Evolutionary conservation across 2,888 invertebrate species (phyloP), one percentile per base, ranked within the genome.

Genomic region (Perizoma flavofasciatum): DNA sequence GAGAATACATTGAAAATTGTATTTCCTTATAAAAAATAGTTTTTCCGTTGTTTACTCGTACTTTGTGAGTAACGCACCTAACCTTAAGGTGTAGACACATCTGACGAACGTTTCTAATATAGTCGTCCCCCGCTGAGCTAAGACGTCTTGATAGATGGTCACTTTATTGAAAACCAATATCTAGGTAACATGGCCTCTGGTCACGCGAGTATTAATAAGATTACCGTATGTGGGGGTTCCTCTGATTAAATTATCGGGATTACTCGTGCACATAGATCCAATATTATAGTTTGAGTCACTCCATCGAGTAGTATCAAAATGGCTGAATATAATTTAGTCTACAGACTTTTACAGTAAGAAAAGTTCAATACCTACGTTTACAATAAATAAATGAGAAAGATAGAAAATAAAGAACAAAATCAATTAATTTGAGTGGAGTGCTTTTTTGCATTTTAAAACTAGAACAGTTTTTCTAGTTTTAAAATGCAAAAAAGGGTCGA

Each of bases 101-200:
- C 84, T 86, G 87, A 88, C 84, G 83, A 82, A 85, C 88, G 87
- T 85, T 84, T 90, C 88, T 90, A 90, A 92, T 92, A 92, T 87
- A 89, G 84, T 82, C 82, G 84, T 82, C 89, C 88, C 92, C 92
- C 66, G 83, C 67, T 62, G 92, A 67, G 89, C 74, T 82, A 82
- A 87, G 88, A 84, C 89, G 79, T 69, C 80, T 81, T 91, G 92
- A 92, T 91, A 80, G 88, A 92, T 87, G 85, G 84, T 80, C 85
- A 82, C 82, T 85, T 81, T 91, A 91, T 91, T 90, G 89, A 88
- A 87, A 88, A 86, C 81, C 88, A 82, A 89, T 89, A 88, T 82
- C 80, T 81, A 83, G 78, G 73, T 71, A 70, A 73, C 74, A 82
- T 78, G 79, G 79, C 77, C 81, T 74, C 71, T 79, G 80, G 86